Evolutionary conservation across 1,140 invertebrate genomes (phyloP).

Genomic region (Samia ricini): DNA sequence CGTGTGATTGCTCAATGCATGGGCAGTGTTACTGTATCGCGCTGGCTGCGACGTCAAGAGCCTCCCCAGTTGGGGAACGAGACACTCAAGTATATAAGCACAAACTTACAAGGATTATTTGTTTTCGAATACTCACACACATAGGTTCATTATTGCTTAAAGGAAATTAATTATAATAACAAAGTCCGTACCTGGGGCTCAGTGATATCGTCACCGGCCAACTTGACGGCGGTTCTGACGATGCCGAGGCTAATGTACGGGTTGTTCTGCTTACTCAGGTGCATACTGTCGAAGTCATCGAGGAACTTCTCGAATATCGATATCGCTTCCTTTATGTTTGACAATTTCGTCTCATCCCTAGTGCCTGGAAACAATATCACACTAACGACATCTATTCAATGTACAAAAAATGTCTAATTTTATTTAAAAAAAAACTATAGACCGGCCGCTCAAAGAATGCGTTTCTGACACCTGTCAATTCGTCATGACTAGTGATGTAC

Average conservation of each 20-base stretch:
- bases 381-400: background rate
- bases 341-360: constrained; percentile 82
- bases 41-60: too few relatives aligned
- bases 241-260: constrained; percentile 77
- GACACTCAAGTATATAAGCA: too few relatives aligned
- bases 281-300: constrained; percentile 80
- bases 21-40: too few relatives aligned
- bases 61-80: too few relatives aligned
- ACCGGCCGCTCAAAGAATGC: too few relatives aligned
- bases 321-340: constrained; percentile 82
- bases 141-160: background rate
- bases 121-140: background rate
- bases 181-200: constrained; percentile 45
- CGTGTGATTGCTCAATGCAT: too few relatives aligned
- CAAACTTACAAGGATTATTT: too few relatives aligned
- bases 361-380: constrained; percentile 73
- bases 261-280: constrained; percentile 80
- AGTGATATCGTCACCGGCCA: constrained; percentile 34
- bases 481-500: too few relatives aligned
- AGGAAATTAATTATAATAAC: too few relatives aligned
- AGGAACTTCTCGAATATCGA: constrained; percentile 81
- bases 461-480: too few relatives aligned
- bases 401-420: too few relatives aligned
- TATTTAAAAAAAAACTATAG: too few relatives aligned
- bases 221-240: constrained; percentile 34